Base-by-base conservation (phyloP, 2,797 vertebrate genomes). In the Galaxias olidus region DNA sequence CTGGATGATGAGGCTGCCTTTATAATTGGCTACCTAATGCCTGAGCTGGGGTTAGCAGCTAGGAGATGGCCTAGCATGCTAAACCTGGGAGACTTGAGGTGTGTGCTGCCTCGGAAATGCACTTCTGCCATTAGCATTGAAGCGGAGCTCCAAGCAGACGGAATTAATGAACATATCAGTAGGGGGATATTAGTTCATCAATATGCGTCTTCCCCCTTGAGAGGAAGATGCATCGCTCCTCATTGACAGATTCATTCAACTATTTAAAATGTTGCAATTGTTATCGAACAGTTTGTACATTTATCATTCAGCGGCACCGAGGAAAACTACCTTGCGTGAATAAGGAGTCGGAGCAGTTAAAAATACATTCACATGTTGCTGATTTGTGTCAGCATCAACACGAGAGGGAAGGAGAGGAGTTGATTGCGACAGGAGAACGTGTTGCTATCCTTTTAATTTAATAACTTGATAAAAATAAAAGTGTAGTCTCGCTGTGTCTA, bases 241-340 rank as follows among this genome's bases (percentile, higher is more conserved):
- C 70, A 66, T 51, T 59, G 66, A 65, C 60, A 65, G 59, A 20
- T 65, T 65, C 18, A 13, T 59, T 50, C 64, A 40, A 54, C 66
- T 59, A 43, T 65, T 73, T 59, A n/a, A 62, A 62, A 72, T 18
- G 48, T 67, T 64, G 57, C 80, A 73, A 73, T 60, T 62, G 12
- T 62, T 57, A 71, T 67, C 58, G 65, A 61, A 61, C 61, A 42
- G 65, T 61, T 63, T 66, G 64, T 18, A 10, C 58, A 67, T 51
- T 72, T 73, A 54, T 79, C 75, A 67, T 72, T 55, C 61, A 60
- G 45, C 44, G 4, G 40, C 45, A 14, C 60, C 15, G 40, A 8
- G 48, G 45, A 60, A 47, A 76, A 69, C 51, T 12, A 17, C 45
- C 70, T 13, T 17, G 56, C n/a, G 50, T 62, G 54, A 56, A 66